A percentile compares a stretch with the other conserved stretches of the same genome.
Conservation (phyloP, 2,888 invertebrate species). For the Drosophila atroscutellata region DNA sequence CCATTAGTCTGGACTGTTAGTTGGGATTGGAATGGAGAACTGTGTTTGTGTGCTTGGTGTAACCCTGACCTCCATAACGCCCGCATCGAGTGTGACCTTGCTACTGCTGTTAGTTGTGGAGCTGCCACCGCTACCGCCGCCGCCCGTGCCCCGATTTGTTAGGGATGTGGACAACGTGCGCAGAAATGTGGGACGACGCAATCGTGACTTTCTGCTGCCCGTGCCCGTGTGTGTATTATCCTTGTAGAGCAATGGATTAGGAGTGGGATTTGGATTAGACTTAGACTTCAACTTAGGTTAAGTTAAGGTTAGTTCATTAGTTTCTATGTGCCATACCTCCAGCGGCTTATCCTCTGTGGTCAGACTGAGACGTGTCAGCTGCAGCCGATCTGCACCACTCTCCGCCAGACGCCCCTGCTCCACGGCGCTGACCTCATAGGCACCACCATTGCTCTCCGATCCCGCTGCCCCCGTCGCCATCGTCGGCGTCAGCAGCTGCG, state of each 20-base stretch:
- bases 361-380: constrained; percentile 52
- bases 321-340: constrained; percentile 86
- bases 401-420: constrained; percentile 86
- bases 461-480: constrained; percentile 82
- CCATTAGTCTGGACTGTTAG: constrained; percentile 9
- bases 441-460: constrained; percentile 36
- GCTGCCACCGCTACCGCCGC: constrained; percentile 78
- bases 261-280: constrained; percentile 4
- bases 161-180: constrained; percentile 83
- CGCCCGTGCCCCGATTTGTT: constrained; percentile 67
- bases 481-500: constrained; percentile 85
- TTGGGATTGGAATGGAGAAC: neutral
- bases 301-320: constrained; percentile 20
- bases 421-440: constrained; percentile 16
- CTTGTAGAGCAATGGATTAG: constrained; percentile 51
- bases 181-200: constrained; percentile 83
- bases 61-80: constrained; percentile 85
- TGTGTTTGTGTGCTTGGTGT: constrained; percentile 32
- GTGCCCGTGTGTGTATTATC: constrained; percentile 59
- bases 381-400: constrained; percentile 40
- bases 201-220: constrained; percentile 82
- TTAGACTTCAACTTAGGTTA: constrained; percentile 6
- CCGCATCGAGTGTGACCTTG: constrained; percentile 84
- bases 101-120: constrained; percentile 83
- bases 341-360: constrained; percentile 88